These are phyloP conservation scores for Lepidochrysops patricia DNA, from an alignment of 2,888 invertebrate species.

Conservation along the genomic window DNA sequence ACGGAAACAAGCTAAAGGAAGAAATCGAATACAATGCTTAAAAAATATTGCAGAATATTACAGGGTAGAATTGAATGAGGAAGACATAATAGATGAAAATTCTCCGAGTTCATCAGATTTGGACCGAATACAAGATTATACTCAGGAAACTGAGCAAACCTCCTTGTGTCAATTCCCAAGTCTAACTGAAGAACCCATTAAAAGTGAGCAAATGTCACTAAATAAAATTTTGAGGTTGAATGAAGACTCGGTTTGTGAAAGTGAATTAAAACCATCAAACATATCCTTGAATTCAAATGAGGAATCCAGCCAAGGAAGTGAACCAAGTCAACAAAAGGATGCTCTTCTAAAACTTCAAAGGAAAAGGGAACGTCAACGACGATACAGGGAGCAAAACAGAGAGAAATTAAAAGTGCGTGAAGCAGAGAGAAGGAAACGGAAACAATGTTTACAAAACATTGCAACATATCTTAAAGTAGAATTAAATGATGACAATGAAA, in stretches of 20 bases:
- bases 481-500: slow-evolving; percentile 22
- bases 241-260: not conserved
- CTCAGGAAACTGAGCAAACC: not conserved
- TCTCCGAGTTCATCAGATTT: not conserved
- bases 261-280: not conserved
- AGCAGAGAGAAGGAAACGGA: slow-evolving; percentile 28
- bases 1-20: not conserved
- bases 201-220: not conserved
- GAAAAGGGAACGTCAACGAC: slow-evolving; percentile 28
- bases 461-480: slow-evolving; percentile 24
- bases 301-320: not conserved
- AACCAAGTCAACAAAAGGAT: not conserved
- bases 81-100: not conserved
- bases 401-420: slow-evolving; percentile 28
- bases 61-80: not conserved
- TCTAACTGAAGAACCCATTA: not conserved
- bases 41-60: not conserved
- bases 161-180: not conserved
- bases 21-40: not conserved
- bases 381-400: slow-evolving; percentile 30
- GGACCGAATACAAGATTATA: not conserved
- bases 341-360: slow-evolving; percentile 17
- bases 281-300: not conserved
- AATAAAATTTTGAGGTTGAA: not conserved
- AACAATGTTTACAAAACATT: slow-evolving; percentile 25